Evolutionary conservation across 2,797 vertebrate species (phyloP).

Genomic region (Gastrophryne carolinensis): DNA sequence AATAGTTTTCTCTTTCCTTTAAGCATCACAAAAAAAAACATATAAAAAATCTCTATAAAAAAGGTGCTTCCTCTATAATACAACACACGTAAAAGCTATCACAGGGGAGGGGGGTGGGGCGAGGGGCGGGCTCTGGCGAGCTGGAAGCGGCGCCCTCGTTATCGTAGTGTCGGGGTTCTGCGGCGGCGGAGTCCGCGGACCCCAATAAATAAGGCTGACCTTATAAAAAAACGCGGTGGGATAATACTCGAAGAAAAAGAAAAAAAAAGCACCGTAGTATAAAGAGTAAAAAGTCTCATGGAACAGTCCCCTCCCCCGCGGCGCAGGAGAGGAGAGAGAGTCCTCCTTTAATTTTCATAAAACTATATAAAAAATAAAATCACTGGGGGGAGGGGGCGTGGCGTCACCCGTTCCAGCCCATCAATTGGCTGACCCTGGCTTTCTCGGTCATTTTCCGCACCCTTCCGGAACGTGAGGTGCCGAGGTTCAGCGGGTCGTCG

Average conservation of each 20-base stretch:
- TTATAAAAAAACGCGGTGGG: constrained; percentile 70
- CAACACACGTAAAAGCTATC: constrained; percentile 70
- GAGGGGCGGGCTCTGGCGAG: too few species aligned
- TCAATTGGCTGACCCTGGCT: constrained; percentile 97
- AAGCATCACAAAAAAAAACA: constrained; percentile 74
- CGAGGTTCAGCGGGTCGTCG: constrained; percentile 93
- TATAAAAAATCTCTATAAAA: constrained; percentile 76
- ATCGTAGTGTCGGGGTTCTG: constrained; percentile 64
- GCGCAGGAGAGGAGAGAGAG: too few species aligned
- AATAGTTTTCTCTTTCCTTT: constrained; percentile 73
- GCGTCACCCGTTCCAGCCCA: constrained; percentile 97
- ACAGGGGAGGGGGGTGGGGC: too few species aligned
- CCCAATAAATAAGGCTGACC: constrained; percentile 85
- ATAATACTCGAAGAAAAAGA: constrained; percentile 68
- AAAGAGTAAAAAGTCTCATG: constrained; percentile 68
- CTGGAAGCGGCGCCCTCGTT: constrained; percentile 63
- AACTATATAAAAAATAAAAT: too few species aligned
- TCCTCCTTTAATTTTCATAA: too few species aligned
- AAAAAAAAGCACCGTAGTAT: constrained; percentile 77
- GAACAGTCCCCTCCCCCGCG: too few species aligned
- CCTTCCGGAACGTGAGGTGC: constrained; percentile 92
- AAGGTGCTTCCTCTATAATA: constrained; percentile 77
- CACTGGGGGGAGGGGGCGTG: constrained; percentile 3
- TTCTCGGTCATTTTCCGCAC: constrained; percentile 98
- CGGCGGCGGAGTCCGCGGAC: constrained; percentile 66